These are phyloP conservation scores for Cynodonichthys magdalenae DNA, from an alignment of 2,797 vertebrate genomes.

Conservation along the genomic window DNA sequence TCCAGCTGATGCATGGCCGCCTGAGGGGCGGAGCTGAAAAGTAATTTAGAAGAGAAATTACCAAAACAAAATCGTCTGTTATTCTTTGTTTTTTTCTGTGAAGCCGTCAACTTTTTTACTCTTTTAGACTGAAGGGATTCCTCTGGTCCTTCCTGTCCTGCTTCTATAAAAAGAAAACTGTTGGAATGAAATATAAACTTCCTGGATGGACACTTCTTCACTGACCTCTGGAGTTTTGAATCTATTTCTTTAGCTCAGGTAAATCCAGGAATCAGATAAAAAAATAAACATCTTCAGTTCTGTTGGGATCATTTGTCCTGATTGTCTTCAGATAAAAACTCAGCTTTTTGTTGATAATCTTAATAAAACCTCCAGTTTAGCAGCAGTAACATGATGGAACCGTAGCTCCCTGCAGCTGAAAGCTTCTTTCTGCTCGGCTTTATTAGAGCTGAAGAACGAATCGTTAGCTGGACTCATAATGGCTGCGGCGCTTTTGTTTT, in stretches of 20 bases:
- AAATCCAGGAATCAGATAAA: too few relatives aligned
- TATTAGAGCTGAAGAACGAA: conserved; percentile 6
- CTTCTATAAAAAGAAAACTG: too few relatives aligned
- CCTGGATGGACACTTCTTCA: too few relatives aligned
- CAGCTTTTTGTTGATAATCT: conserved; percentile 13
- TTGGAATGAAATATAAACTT: too few relatives aligned
- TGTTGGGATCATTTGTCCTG: background rate
- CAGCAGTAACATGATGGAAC: too few relatives aligned
- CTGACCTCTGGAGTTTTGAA: too few relatives aligned
- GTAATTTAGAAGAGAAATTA: conserved; percentile 19
- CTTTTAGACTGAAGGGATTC: background rate
- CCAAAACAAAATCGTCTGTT: conserved; percentile 4
- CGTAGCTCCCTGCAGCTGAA: background rate
- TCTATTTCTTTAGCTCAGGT: too few relatives aligned
- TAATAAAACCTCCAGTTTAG: conserved; percentile 1
- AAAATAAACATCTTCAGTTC: too few relatives aligned
- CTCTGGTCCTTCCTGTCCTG: too few relatives aligned
- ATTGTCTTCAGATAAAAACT: conserved; percentile 5
- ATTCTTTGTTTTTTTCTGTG: background rate
- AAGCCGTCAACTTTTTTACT: background rate
- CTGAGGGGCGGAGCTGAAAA: conserved; percentile 13
- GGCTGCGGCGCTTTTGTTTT: conserved; percentile 13
- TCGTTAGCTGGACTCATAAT: conserved; percentile 17
- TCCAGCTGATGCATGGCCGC: conserved; percentile 7
- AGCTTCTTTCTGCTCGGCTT: conserved; percentile 9